Evolutionary conservation across 2,797 vertebrate species (phyloP), one percentile per base, ranked within the genome.

Genomic region (Columba guinea): DNA sequence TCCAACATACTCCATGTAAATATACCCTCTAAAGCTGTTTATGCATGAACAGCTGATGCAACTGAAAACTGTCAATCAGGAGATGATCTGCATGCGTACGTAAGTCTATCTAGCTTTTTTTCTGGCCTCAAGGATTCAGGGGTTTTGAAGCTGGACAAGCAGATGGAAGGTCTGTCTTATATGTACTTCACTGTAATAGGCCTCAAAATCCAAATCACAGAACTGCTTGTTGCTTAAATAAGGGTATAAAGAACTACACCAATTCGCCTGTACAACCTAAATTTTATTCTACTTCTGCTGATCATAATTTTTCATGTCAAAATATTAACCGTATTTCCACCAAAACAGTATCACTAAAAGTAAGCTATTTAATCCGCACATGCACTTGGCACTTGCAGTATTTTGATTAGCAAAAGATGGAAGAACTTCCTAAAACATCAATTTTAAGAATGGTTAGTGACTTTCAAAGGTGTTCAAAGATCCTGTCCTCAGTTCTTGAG

Each of bases 41-140:
- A 86, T 93, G 89, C 87, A 92, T 58, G 88, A 96, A 96, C 84
- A 93, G 95, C 91, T 96, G 91, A 96, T 94, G 90, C 86, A 95
- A 94, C 90, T 92, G 95, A 84, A 94, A 94, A 96, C 85, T 96
- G 95, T 96, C 94, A 92, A 58, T 96, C 95, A 97, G 74, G 83
- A 93, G 28, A 93, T 89, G 88, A 96, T 93, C 94, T 95, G 84
- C 21, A 82, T 59, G 78, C 78, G 70, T 84, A 84, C 11, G 0
- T 71, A 89, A 94, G 95, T 71, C 67, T 67, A 64, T 62, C 91
- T 26, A 32, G 70, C 39, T 64, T 83, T 84, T 86, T 79, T 51
- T 12, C 39, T 48, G 80, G 52, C 73, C 91, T 51, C 52, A 84
- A 95, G 70, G 79, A 96, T 90, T 93, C 82, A 69, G 20, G 18